These are phyloP conservation scores for Siniperca scherzeri DNA, from an alignment of 2,797 vertebrate species.

Conservation along the genomic window DNA sequence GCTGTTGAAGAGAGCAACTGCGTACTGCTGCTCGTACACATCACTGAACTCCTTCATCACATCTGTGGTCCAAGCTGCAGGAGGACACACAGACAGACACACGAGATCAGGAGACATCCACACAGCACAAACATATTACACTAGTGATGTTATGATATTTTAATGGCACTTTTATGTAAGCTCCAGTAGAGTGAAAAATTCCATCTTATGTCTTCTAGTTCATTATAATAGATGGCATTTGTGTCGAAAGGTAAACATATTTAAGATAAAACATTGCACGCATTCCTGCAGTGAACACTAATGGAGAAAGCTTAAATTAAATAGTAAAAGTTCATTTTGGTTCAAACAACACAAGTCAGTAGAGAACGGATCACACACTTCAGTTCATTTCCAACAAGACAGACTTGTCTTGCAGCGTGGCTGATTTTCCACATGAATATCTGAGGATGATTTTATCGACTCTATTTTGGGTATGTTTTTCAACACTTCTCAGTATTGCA, in stretches of 20 bases:
- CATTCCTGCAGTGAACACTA: background rate
- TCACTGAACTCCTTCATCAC: constrained; percentile 89
- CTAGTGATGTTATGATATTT: background rate
- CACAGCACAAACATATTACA: background rate
- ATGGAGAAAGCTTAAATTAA: background rate
- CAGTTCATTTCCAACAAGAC: background rate
- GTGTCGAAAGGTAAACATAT: background rate
- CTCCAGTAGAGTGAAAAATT: background rate
- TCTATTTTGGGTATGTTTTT: background rate
- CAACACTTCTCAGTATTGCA: background rate
- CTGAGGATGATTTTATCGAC: background rate
- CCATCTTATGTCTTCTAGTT: background rate
- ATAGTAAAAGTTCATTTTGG: background rate
- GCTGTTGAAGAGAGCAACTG: constrained; percentile 94
- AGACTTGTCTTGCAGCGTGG: background rate
- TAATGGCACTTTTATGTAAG: background rate
- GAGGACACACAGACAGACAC: constrained; percentile 29
- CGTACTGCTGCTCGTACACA: constrained; percentile 92
- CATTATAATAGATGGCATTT: background rate
- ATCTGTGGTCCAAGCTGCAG: constrained; percentile 87
- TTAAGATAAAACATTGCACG: too few species aligned
- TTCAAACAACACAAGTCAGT: background rate
- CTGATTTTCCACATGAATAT: background rate
- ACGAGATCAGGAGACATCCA: constrained; percentile 1
- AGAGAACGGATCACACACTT: background rate